A percentile compares a stretch with the other conserved stretches of the same genome.
Conservation (phyloP, 2,113 vertebrate genomes). For the Stomatorhinus ivindoensis region DNA sequence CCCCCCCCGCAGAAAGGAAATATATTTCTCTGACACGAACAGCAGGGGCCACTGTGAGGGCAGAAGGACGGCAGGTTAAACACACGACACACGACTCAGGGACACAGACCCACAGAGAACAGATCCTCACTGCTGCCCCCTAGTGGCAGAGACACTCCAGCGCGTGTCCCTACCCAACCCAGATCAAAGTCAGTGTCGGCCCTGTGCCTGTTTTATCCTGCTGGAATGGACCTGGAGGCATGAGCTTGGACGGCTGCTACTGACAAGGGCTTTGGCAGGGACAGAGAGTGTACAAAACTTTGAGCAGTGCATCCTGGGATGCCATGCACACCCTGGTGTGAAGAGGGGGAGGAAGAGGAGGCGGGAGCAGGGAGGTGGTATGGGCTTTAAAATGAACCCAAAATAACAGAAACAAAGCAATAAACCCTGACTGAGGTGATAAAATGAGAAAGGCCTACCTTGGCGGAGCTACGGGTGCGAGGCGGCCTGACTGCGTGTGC, state of each 20-base stretch:
- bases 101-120: conserved; percentile 57
- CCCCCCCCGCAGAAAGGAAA: conserved; percentile 30
- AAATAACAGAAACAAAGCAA: conserved; percentile 28
- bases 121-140: conserved; percentile 42
- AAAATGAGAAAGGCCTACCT: conserved; percentile 54
- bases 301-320: conserved; percentile 60
- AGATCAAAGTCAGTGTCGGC: conserved; percentile 21
- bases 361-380: conserved; percentile 16
- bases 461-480: conserved; percentile 44
- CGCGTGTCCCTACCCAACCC: background rate
- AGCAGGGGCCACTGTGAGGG: conserved; percentile 58
- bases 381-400: conserved; percentile 20
- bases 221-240: conserved; percentile 21
- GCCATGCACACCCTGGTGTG: conserved; percentile 55
- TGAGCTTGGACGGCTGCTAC: conserved; percentile 49
- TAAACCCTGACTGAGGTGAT: conserved; percentile 32
- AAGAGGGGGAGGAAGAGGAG: conserved; percentile 21
- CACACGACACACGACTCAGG: conserved; percentile 57
- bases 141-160: conserved; percentile 46
- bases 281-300: conserved; percentile 55
- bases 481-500: conserved; percentile 50
- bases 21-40: conserved; percentile 38
- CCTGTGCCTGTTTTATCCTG: background rate
- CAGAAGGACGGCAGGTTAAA: conserved; percentile 56
- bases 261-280: conserved; percentile 41